Percentiles rank a stretch among this genome's conserved stretches.
These are phyloP conservation scores for Elgaria multicarinata DNA, from an alignment of 2,113 vertebrate species.

Conservation along the genomic window DNA sequence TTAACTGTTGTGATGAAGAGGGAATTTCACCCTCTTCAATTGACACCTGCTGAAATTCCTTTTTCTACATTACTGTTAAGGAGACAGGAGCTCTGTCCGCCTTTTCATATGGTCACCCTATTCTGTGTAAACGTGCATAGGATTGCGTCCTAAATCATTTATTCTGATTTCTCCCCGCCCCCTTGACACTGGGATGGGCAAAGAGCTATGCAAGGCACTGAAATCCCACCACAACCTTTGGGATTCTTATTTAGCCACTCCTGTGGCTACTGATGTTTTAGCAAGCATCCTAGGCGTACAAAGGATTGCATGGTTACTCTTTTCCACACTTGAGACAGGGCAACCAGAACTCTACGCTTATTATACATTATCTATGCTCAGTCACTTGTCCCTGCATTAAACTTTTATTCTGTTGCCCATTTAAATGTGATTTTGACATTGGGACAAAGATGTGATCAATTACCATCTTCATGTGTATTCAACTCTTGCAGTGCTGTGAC, in stretches of 20 bases:
- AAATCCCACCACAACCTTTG: too few species aligned
- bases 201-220: too few species aligned
- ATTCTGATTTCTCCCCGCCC: too few species aligned
- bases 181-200: too few species aligned
- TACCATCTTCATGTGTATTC: not conserved
- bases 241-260: not conserved
- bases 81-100: too few species aligned
- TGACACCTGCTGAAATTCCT: too few species aligned
- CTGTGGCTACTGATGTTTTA: not conserved
- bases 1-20: too few species aligned
- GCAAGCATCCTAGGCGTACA: not conserved
- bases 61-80: too few species aligned
- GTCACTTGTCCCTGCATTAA: not conserved
- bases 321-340: not conserved
- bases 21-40: too few species aligned
- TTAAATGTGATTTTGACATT: not conserved
- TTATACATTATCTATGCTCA: not conserved
- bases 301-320: not conserved
- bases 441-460: rapidly evolving
- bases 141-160: too few species aligned
- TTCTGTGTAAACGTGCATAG: too few species aligned
- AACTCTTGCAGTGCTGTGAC: conserved; percentile 62
- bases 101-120: too few species aligned
- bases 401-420: not conserved
- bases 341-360: not conserved